These are phyloP conservation scores for Thaumetopoea pityocampa DNA, from an alignment of 1,140 invertebrate genomes.

Conservation along the genomic window DNA sequence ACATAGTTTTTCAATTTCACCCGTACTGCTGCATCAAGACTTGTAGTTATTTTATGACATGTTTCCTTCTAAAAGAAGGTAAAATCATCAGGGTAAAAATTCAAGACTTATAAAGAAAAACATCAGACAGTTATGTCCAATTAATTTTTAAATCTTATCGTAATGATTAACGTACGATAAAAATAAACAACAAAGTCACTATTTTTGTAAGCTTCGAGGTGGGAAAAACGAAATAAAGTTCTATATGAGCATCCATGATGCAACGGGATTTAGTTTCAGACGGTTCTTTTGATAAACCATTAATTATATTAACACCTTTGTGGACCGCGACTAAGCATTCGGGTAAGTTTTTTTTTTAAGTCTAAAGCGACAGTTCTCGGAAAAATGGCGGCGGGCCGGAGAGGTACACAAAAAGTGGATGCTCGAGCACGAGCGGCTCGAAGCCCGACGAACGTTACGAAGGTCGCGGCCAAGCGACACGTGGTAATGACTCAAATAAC, in stretches of 20 bases:
- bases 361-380: constrained; percentile 43
- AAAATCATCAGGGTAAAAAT: no score
- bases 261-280: constrained; percentile 22
- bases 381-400: constrained; percentile 36
- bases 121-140: no score
- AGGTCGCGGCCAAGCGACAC: constrained; percentile 20
- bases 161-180: constrained; percentile 25
- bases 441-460: constrained; percentile 20
- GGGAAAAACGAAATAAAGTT: no score
- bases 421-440: constrained; percentile 35
- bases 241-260: no score
- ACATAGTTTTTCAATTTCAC: no score
- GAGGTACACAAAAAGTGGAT: constrained; percentile 36
- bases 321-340: constrained; percentile 27
- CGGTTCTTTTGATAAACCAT: constrained; percentile 57
- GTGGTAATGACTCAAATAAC: constrained; percentile 6
- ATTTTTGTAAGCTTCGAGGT: no score
- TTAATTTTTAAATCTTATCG: constrained; percentile 24
- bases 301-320: constrained; percentile 69
- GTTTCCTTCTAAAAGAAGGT: no score
- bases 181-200: no score
- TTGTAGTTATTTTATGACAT: no score
- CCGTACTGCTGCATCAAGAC: no score
- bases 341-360: constrained; percentile 29
- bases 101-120: constrained; percentile 28